Base-by-base conservation (phyloP, 2,113 vertebrate species). In the Macroglossus sobrinus region DNA sequence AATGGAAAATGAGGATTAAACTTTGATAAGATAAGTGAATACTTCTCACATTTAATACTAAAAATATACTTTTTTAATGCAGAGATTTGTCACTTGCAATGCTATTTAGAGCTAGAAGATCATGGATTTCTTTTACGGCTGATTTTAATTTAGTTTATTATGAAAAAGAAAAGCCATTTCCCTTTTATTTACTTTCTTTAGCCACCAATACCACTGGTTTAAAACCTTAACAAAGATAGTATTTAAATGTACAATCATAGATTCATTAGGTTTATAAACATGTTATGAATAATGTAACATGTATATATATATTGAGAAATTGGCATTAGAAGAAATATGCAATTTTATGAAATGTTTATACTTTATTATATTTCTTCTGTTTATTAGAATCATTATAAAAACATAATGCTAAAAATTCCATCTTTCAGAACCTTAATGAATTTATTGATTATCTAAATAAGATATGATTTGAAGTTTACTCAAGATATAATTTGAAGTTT, bases 131-230 rank as follows among this genome's bases (percentile, higher is more conserved):
- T 22, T 59, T 15, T 91, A 9, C 61, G 89, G 9, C 33, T 94
- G 72, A 57, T 89, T 84, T 95, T 80, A 30, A 2, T 59, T 84
- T 96, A 26, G 61, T 92, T 97, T 76, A 66, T 55, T 92, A 11
- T 53, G 6, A 71, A 84, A 47, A 97, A 61, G 11, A 95, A 71
- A 79, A 96, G 72, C 75, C 94, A 14, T 22, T 57, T 95, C 90
- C 80, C 47, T 97, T 55, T 92, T 35, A 61, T 95, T 97, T 96
- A 10, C 30, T 96, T 89, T 87, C 35, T 82, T 92, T 86, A 89
- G 13, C 33, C 88, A 24, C 85, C 55, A 88, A 43, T 95, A 74
- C 40, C 53, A 74, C 64, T 26, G 26, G 2, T 88, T 96, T 94
- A 93, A 96, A 89, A 95, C 45, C 81, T 94, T 93, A 89, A 74